These are phyloP conservation scores for Linnaemya tessellans DNA, from an alignment of 2,888 invertebrate species.

Conservation along the genomic window DNA sequence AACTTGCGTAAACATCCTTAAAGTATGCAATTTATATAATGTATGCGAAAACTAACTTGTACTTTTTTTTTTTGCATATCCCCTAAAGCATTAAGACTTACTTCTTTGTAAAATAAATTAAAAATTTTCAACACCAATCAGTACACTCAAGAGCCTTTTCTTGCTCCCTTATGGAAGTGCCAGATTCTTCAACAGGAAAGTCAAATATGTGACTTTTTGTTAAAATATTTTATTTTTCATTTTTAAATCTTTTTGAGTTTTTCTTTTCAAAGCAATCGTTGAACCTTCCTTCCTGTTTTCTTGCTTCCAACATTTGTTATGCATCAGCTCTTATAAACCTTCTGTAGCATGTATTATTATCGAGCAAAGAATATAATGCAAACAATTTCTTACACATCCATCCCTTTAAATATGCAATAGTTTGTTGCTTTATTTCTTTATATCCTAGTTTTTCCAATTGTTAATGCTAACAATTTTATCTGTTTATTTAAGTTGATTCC, in stretches of 20 bases:
- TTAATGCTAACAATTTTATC: neutral
- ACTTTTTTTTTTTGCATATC: neutral
- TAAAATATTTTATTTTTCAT: neutral
- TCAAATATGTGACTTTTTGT: neutral
- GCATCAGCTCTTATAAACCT: neutral
- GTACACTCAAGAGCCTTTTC: neutral
- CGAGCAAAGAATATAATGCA: conserved; percentile 8
- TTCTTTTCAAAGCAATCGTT: conserved; percentile 35
- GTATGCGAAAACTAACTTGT: neutral
- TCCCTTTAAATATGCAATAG: conserved; percentile 55
- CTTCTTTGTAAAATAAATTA: neutral
- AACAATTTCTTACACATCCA: conserved; percentile 34
- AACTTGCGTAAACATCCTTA: neutral
- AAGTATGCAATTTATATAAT: conserved; percentile 11
- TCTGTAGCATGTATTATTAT: neutral
- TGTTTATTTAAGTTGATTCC: conserved; percentile 23
- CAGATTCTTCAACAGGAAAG: neutral
- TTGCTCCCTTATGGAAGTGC: neutral
- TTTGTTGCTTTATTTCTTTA: conserved; percentile 26
- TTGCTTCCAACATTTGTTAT: conserved; percentile 4
- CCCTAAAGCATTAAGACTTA: neutral
- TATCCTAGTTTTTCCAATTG: neutral
- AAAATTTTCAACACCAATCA: conserved; percentile 11
- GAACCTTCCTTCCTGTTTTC: conserved; percentile 27
- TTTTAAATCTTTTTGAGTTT: neutral